A percentile compares a stretch with the other conserved stretches of the same genome.
phyloP scores from a whole-genome alignment of 2,113 vertebrate species.

The Turnix velox region DNA sequence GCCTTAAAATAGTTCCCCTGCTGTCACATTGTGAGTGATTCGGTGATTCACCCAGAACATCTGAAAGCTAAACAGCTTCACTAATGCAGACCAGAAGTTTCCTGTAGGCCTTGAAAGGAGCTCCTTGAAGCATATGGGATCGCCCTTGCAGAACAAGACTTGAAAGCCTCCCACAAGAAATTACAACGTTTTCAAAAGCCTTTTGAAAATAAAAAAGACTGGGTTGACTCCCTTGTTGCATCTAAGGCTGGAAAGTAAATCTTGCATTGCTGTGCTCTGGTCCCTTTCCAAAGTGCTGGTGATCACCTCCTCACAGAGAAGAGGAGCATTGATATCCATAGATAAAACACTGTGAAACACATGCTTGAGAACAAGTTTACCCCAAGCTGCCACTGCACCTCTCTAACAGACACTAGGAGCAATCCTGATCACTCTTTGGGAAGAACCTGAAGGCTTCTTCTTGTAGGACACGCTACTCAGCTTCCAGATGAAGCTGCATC shows the following conservation, averaged over 20 bases:
- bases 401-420: not conserved
- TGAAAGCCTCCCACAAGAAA: not conserved
- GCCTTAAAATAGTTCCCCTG: not conserved
- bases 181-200: not conserved
- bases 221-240: not conserved
- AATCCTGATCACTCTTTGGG: not conserved
- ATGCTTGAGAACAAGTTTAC: not conserved
- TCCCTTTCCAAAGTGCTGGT: not conserved
- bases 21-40: not conserved
- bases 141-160: not conserved
- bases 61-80: not conserved
- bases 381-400: not conserved
- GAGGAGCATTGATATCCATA: not conserved
- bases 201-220: not conserved
- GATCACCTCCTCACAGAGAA: not conserved
- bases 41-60: not conserved
- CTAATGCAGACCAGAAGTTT: not conserved
- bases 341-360: not conserved
- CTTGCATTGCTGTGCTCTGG: not conserved
- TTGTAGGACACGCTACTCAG: not conserved
- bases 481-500: not conserved
- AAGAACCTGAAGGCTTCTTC: not conserved
- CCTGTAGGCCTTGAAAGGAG: not conserved
- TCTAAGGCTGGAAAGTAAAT: not conserved
- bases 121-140: not conserved